Evolutionary conservation across 1,140 invertebrate genomes (phyloP).

Genomic region (Brachionus asplanchnoidis): DNA sequence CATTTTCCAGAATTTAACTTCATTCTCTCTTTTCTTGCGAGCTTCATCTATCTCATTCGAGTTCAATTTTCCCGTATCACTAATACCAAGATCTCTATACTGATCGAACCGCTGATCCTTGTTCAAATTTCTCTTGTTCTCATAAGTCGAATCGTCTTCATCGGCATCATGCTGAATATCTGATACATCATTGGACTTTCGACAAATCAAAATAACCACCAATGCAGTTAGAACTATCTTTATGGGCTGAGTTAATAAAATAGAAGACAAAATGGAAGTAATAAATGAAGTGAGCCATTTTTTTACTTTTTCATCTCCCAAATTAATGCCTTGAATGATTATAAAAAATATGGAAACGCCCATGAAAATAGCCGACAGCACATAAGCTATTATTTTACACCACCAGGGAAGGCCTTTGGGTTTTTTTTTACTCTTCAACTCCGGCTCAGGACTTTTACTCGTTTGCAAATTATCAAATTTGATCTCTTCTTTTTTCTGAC

Average conservation of each 20-base stretch:
- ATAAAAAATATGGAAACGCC: constrained; percentile 58
- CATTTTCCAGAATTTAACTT: constrained; percentile 30
- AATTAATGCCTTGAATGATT: constrained; percentile 61
- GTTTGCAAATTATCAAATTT: constrained; percentile 1
- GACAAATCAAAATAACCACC: constrained; percentile 24
- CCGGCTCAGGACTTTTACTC: neutral
- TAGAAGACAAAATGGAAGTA: constrained; percentile 60
- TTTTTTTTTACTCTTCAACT: neutral
- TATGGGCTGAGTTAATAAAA: constrained; percentile 61
- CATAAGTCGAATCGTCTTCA: constrained; percentile 45
- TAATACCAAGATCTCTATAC: neutral
- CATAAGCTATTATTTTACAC: constrained; percentile 59
- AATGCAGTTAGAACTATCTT: constrained; percentile 17
- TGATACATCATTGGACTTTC: constrained; percentile 19
- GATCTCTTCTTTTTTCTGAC: constrained; percentile 36
- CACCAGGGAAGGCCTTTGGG: constrained; percentile 58
- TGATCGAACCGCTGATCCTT: neutral
- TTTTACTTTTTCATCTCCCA: constrained; percentile 60
- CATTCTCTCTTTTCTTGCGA: constrained; percentile 41
- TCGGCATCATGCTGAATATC: constrained; percentile 46
- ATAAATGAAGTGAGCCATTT: constrained; percentile 62
- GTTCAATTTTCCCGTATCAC: neutral
- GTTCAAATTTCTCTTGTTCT: constrained; percentile 44
- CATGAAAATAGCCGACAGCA: constrained; percentile 56
- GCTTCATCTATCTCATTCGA: constrained; percentile 4